These are phyloP conservation scores for Nerophis lumbriciformis DNA, from an alignment of 2,113 vertebrate species.

Conservation along the genomic window DNA sequence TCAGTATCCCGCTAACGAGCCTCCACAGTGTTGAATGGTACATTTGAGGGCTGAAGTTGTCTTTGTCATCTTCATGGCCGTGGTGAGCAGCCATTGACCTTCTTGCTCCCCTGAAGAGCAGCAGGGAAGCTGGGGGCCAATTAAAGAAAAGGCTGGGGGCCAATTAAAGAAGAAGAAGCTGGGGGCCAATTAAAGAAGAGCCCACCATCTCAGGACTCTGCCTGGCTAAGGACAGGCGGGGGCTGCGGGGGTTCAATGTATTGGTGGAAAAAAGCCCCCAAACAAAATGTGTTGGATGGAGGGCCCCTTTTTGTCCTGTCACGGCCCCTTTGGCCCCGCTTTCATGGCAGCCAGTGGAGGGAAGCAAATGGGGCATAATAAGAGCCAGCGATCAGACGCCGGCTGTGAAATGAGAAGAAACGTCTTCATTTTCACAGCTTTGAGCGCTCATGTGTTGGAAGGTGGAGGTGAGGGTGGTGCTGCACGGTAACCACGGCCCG, in stretches of 20 bases:
- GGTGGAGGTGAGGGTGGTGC: constrained; percentile 48
- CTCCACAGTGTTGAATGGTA: too few species aligned
- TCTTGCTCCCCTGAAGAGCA: constrained; percentile 48
- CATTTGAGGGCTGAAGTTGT: neutral
- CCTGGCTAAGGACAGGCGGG: constrained; percentile 51
- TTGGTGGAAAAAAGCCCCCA: constrained; percentile 62
- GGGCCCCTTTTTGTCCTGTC: constrained; percentile 70
- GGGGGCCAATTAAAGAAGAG: constrained; percentile 58
- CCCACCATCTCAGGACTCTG: constrained; percentile 47
- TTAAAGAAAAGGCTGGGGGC: too few species aligned
- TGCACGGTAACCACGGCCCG: constrained; percentile 37
- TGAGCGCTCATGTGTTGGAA: constrained; percentile 63
- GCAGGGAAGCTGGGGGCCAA: constrained; percentile 44
- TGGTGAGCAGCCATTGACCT: constrained; percentile 62
- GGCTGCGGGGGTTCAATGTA: constrained; percentile 41
- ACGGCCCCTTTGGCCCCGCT: constrained; percentile 63
- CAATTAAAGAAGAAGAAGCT: constrained; percentile 6
- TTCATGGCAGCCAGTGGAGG: constrained; percentile 70
- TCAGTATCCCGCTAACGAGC: too few species aligned
- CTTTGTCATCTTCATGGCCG: constrained; percentile 40
- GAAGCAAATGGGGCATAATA: constrained; percentile 73
- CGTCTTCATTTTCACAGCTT: constrained; percentile 77
- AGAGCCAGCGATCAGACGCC: constrained; percentile 68
- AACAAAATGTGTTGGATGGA: constrained; percentile 72
- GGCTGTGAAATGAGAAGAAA: constrained; percentile 79